These are phyloP conservation scores for Proales similis DNA, from an alignment of 1,140 invertebrate species.

Conservation along the genomic window DNA sequence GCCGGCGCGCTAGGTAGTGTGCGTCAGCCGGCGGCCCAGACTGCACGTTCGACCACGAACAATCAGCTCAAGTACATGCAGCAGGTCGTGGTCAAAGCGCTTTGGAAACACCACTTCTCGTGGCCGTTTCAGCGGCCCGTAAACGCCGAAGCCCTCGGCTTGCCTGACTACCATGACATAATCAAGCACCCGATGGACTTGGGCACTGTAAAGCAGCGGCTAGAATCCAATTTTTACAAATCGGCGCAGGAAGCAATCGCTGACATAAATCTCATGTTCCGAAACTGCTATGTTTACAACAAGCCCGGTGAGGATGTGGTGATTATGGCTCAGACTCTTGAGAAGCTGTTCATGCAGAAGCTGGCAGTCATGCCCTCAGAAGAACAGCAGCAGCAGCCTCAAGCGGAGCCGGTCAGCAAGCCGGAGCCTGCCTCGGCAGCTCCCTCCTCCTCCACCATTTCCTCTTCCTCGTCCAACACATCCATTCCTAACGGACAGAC, in stretches of 20 bases:
- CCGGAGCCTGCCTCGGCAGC: too few species aligned
- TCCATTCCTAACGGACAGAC: too few species aligned
- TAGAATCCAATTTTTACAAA: slow-evolving; percentile 87
- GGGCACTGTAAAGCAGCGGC: slow-evolving; percentile 89
- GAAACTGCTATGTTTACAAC: slow-evolving; percentile 98
- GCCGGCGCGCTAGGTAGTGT: too few species aligned
- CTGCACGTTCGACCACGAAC: too few species aligned
- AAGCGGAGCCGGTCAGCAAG: too few species aligned
- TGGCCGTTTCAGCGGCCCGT: slow-evolving; percentile 99
- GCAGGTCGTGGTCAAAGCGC: slow-evolving; percentile 2
- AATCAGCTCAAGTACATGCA: slow-evolving; percentile 30
- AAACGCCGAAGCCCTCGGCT: slow-evolving; percentile 79
- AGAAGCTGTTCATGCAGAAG: slow-evolving; percentile 47
- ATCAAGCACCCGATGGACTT: slow-evolving; percentile 99
- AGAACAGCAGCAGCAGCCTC: slow-evolving; percentile 2
- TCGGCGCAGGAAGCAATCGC: slow-evolving; percentile 81
- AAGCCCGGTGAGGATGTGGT: slow-evolving; percentile 93
- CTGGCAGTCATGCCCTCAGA: slow-evolving; percentile 14
- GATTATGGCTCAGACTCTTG: slow-evolving; percentile 87
- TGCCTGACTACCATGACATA: slow-evolving; percentile 97
- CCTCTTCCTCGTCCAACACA: too few species aligned
- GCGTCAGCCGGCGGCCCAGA: too few species aligned
- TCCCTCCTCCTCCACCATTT: too few species aligned
- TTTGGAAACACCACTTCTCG: slow-evolving; percentile 65
- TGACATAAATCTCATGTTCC: slow-evolving; percentile 94